Evolutionary conservation across 37 sponge, comb jelly and placozoan genomes (phyloP).

Genomic region (Spongilla lacustris): DNA sequence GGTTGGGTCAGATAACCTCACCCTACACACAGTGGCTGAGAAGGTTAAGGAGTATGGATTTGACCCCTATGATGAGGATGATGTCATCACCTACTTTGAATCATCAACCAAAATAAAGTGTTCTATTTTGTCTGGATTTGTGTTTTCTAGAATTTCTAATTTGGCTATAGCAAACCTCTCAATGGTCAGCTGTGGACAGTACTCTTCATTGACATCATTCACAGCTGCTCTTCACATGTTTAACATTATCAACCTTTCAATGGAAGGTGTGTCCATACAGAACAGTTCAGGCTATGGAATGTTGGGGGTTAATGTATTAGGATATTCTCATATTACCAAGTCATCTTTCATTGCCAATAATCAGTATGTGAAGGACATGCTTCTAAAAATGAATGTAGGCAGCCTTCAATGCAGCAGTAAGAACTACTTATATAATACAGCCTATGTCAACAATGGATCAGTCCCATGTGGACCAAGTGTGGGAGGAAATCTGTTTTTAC

Average conservation of each 20-base stretch:
- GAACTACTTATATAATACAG: background rate
- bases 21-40: background rate
- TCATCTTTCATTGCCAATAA: constrained; percentile 3
- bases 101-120: background rate
- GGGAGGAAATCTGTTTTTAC: background rate
- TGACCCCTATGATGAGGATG: background rate
- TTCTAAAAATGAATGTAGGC: background rate
- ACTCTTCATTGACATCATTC: background rate
- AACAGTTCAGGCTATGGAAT: background rate
- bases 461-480: background rate
- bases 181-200: background rate
- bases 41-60: background rate
- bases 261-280: background rate
- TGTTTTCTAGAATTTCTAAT: background rate
- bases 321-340: background rate
- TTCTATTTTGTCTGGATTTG: background rate
- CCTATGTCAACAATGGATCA: background rate
- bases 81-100: background rate
- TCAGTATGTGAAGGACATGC: background rate
- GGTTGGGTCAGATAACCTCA: background rate
- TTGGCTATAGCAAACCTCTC: background rate
- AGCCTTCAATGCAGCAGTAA: background rate
- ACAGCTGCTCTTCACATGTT: background rate
- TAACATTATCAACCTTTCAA: background rate
- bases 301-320: background rate